Evolutionary conservation across 2,113 vertebrate genomes (phyloP).

Genomic region (Callipepla squamata): DNA sequence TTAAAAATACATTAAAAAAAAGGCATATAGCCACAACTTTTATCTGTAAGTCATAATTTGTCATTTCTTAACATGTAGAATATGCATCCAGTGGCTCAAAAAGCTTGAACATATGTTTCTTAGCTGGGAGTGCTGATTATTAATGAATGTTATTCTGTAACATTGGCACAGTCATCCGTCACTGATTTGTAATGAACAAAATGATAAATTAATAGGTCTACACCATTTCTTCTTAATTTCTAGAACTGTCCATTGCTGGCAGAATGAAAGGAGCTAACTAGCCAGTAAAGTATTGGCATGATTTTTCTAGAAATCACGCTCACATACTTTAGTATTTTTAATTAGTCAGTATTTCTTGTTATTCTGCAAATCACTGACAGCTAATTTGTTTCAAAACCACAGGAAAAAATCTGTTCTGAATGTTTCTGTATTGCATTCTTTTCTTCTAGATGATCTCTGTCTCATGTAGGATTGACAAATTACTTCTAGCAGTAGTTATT

Average conservation of each 20-base stretch:
- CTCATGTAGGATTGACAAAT: constrained; percentile 18
- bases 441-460: background rate
- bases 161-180: constrained; percentile 11
- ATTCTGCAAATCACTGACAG: constrained; percentile 34
- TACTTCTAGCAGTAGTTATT: constrained; percentile 48
- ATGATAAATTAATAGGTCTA: constrained; percentile 44
- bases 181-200: background rate
- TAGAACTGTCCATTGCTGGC: background rate
- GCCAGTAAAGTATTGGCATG: constrained; percentile 26
- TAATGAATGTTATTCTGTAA: constrained; percentile 26
- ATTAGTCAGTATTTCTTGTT: constrained; percentile 53
- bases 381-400: constrained; percentile 53
- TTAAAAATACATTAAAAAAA: background rate
- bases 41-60: background rate
- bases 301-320: constrained; percentile 1
- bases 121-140: constrained; percentile 36
- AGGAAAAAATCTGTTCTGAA: background rate
- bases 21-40: background rate
- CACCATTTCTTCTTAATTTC: constrained; percentile 11
- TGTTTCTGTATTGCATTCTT: constrained; percentile 29
- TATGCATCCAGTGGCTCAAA: background rate
- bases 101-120: background rate
- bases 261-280: background rate
- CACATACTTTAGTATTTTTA: constrained; percentile 44
- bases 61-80: background rate